Evolutionary conservation across 2,888 invertebrate genomes (phyloP).

Genomic region (Macaria notata): DNA sequence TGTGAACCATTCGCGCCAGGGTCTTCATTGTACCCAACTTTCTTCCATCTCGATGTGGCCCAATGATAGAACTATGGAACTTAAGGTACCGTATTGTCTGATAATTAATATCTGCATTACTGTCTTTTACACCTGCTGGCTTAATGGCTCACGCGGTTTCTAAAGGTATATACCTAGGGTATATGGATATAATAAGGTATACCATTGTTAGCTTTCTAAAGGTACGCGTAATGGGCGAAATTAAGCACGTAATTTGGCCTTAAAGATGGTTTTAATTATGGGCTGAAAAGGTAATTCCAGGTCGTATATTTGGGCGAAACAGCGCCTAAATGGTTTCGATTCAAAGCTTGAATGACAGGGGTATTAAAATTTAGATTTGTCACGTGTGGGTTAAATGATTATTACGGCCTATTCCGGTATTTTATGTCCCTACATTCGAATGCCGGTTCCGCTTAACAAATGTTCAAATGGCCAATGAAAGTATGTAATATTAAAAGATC

Average conservation of each 20-base stretch:
- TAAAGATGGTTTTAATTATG: conserved; percentile 17
- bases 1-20: conserved; percentile 17
- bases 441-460: too few species aligned
- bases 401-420: too few species aligned
- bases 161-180: too few species aligned
- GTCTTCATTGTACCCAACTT: conserved; percentile 45
- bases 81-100: conserved; percentile 58
- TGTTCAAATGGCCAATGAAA: too few species aligned
- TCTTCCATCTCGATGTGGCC: conserved; percentile 30
- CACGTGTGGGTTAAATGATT: too few species aligned
- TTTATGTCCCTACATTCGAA: too few species aligned
- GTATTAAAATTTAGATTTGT: too few species aligned
- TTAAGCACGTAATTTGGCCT: conserved; percentile 16
- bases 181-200: conserved; percentile 19
- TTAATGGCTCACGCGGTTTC: conserved; percentile 36
- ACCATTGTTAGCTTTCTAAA: conserved; percentile 37
- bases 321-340: not conserved
- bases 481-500: too few species aligned
- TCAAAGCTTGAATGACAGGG: not conserved
- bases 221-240: conserved; percentile 19
- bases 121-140: conserved; percentile 53
- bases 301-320: conserved; percentile 5
- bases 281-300: not conserved
- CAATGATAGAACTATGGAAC: conserved; percentile 39
- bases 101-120: conserved; percentile 74